Evolutionary conservation across 2,797 vertebrate genomes (phyloP), one percentile per base, ranked within the genome.

Genomic region (Craterocephalus amniculus): DNA sequence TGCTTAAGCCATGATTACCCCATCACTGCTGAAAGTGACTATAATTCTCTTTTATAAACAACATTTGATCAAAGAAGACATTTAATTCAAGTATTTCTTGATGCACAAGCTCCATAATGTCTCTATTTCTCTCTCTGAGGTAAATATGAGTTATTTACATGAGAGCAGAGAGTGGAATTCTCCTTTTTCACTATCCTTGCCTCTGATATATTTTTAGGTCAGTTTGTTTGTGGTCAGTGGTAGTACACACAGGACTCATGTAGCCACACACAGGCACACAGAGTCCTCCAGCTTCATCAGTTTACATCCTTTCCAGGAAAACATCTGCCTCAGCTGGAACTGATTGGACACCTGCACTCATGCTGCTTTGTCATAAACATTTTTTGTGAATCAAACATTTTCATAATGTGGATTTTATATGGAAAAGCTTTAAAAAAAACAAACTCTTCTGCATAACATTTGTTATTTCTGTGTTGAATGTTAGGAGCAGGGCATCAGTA

Each of bases 61-160:
- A 38, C 36, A 38, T 38, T 13, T 14, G 2, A 2, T 29, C 29
- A 29, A 29, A 29, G 2, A 29, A 29, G 5, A 29, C 29, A 29
- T 5, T 29, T 29, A 29, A 29, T 29, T 29, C 5, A 2, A 29
- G 5, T 2, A 29, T 29, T 29, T 29, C 29, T 29, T 29, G 29
- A 29, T 29, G 29, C 5, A 5, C 5, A 18, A 43, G 36, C 68
- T 77, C 29, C 43, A 36, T 58, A 72, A 65, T 72, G 40, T 51
- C 49, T 68, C 62, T 40, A 57, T 57, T 27, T 63, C 40, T 61
- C 49, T 48, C 45, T 75, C 70, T 35, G 58, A 60, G 71, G 71
- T 84, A 81, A 87, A 89, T 55, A 83, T 8, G 48, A 78, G 55
- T 78, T 82, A 76, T 92, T 87, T 86, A 83, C 70, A 67, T 64